Evolutionary conservation across 2,888 invertebrate species (phyloP).

Genomic region (Pachycephus smyrnensis): DNA sequence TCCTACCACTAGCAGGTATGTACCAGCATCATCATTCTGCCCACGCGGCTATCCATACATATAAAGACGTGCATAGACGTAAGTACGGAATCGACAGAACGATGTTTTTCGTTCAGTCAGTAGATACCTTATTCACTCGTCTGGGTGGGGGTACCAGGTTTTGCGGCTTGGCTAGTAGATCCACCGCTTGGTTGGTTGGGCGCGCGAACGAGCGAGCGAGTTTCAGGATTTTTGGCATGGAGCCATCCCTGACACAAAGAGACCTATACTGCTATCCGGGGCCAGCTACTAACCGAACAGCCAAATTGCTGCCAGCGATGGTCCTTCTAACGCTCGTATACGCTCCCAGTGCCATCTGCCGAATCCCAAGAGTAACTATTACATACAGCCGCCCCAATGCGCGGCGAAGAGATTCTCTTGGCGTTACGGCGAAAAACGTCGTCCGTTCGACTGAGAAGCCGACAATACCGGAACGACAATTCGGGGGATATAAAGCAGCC

Average conservation of each 20-base stretch:
- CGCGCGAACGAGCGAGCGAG: constrained; percentile 49
- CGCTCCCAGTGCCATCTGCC: not conserved
- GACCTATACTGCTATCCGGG: constrained; percentile 29
- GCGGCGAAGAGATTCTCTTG: not conserved
- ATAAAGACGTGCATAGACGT: not conserved
- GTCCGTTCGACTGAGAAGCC: not conserved
- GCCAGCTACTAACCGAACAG: constrained; percentile 23
- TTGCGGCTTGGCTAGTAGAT: constrained; percentile 56
- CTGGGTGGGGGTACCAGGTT: constrained; percentile 41
- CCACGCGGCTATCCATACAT: not conserved
- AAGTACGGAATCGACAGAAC: not conserved
- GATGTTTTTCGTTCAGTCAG: constrained; percentile 41
- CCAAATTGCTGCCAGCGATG: constrained; percentile 24
- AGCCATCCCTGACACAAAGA: constrained; percentile 54
- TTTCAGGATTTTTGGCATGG: constrained; percentile 53
- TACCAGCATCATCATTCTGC: not conserved
- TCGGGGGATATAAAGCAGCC: not conserved
- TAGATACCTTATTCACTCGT: constrained; percentile 41
- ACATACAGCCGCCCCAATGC: not conserved
- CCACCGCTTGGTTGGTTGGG: constrained; percentile 14
- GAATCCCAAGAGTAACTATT: not conserved
- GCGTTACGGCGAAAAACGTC: not conserved
- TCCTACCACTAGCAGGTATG: not conserved
- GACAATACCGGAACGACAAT: not conserved
- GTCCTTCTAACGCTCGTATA: not conserved